phyloP scores from a whole-genome alignment of 2,113 vertebrate species.

The Siniperca knerii region DNA sequence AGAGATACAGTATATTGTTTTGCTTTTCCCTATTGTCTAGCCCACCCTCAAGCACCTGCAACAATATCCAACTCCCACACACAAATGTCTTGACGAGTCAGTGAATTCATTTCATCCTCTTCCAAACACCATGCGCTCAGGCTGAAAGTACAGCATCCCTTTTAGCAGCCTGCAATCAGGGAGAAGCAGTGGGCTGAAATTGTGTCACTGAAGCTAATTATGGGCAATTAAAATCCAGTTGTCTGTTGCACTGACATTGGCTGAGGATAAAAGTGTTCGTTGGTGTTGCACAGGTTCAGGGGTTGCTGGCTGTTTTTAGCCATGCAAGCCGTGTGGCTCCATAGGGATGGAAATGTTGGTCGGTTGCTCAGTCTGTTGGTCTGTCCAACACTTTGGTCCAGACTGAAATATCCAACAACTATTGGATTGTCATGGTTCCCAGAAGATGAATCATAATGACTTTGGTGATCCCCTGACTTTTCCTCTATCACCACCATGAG shows the following conservation, averaged over 20 bases:
- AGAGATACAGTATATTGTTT: slow-evolving; percentile 43
- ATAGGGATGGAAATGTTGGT: background rate
- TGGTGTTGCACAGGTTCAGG: slow-evolving; percentile 20
- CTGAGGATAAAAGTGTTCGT: slow-evolving; percentile 24
- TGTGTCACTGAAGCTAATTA: slow-evolving; percentile 89
- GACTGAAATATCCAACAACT: background rate
- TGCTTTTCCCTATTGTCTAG: slow-evolving; percentile 41
- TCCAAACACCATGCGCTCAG: slow-evolving; percentile 11
- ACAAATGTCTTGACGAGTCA: slow-evolving; percentile 14
- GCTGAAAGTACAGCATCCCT: slow-evolving; percentile 49
- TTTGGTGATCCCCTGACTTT: background rate
- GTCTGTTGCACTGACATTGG: slow-evolving; percentile 52
- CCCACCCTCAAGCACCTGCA: slow-evolving; percentile 53
- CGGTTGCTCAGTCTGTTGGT: background rate
- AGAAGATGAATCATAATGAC: background rate
- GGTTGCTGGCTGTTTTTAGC: background rate
- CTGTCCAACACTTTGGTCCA: background rate
- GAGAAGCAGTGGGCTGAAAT: slow-evolving; percentile 66
- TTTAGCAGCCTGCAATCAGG: slow-evolving; percentile 71
- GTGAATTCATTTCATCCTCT: slow-evolving; percentile 35
- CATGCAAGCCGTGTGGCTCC: background rate
- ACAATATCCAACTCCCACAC: slow-evolving; percentile 52
- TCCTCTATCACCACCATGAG: background rate
- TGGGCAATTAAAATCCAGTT: slow-evolving; percentile 87
- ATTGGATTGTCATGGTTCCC: background rate